Percentiles rank a stretch among this genome's conserved stretches.
These are phyloP conservation scores for Ctenodactylus gundi DNA, from an alignment of 2,113 vertebrate species.

Conservation along the genomic window DNA sequence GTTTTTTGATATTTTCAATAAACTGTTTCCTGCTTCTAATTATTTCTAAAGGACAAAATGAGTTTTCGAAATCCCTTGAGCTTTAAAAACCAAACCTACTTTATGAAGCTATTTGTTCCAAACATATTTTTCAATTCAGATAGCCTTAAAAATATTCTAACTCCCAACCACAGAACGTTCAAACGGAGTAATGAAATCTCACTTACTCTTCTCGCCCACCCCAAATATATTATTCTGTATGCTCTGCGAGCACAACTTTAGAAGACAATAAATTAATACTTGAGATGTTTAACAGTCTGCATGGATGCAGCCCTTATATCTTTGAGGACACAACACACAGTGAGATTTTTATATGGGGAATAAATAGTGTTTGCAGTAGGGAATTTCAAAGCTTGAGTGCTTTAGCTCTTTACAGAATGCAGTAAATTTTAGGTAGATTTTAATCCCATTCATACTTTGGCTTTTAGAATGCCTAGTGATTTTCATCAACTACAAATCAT, in stretches of 20 bases:
- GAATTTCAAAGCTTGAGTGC: constrained; percentile 83
- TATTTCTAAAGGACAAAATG: constrained; percentile 63
- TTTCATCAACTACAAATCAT: constrained; percentile 84
- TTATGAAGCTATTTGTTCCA: constrained; percentile 75
- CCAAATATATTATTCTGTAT: constrained; percentile 67
- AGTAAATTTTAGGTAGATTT: constrained; percentile 84
- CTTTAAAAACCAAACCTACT: constrained; percentile 66
- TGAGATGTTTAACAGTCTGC: constrained; percentile 74
- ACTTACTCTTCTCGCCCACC: constrained; percentile 58
- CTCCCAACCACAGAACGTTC: constrained; percentile 64
- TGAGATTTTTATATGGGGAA: constrained; percentile 79
- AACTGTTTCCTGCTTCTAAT: constrained; percentile 61
- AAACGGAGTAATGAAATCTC: constrained; percentile 64
- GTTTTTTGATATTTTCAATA: constrained; percentile 69
- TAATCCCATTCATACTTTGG: constrained; percentile 81
- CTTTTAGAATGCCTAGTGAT: constrained; percentile 83
- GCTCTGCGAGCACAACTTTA: constrained; percentile 68
- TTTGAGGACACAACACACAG: constrained; percentile 64
- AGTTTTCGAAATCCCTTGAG: constrained; percentile 62
- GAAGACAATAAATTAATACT: constrained; percentile 82
- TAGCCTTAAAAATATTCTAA: constrained; percentile 68
- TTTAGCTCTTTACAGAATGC: constrained; percentile 80
- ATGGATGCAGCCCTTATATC: constrained; percentile 72
- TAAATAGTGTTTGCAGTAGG: constrained; percentile 81
- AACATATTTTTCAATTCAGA: constrained; percentile 42